These are phyloP conservation scores for Musca domestica DNA, from an alignment of 1,140 invertebrate species.

Conservation along the genomic window DNA sequence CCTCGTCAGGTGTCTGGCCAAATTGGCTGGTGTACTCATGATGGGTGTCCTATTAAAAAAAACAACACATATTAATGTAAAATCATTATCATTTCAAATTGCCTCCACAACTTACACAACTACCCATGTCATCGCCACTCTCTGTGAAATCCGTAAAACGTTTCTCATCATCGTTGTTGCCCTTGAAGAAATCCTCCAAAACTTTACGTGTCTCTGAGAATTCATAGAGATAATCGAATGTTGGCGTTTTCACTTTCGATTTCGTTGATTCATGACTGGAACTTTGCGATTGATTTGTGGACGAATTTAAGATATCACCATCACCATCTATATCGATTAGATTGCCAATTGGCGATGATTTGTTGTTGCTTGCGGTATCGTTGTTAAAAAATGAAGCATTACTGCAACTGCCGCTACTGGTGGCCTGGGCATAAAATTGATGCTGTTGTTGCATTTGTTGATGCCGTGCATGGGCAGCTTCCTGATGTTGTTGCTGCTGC, in stretches of 20 bases:
- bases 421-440: slow-evolving; percentile 19
- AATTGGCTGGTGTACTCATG: slow-evolving; percentile 30
- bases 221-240: slow-evolving; percentile 85
- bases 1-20: slow-evolving; percentile 28
- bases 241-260: slow-evolving; percentile 56
- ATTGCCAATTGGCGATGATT: slow-evolving; percentile 21
- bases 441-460: slow-evolving; percentile 29
- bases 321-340: slow-evolving; percentile 27
- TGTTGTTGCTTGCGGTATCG: slow-evolving; percentile 16
- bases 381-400: background rate
- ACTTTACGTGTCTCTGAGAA: slow-evolving; percentile 89
- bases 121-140: slow-evolving; percentile 49
- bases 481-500: slow-evolving; percentile 24
- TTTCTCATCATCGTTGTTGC: slow-evolving; percentile 62
- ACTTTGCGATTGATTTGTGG: background rate
- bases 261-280: background rate
- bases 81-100: background rate
- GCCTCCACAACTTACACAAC: slow-evolving; percentile 31
- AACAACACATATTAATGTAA: slow-evolving; percentile 8
- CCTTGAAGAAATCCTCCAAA: slow-evolving; percentile 87
- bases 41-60: slow-evolving; percentile 32
- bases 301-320: background rate
- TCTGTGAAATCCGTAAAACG: slow-evolving; percentile 49
- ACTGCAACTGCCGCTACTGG: slow-evolving; percentile 12
- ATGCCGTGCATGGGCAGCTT: slow-evolving; percentile 24